Evolutionary conservation across 2,888 invertebrate genomes (phyloP), one percentile per base, ranked within the genome.

Genomic region (Cephus rjabovi): DNA sequence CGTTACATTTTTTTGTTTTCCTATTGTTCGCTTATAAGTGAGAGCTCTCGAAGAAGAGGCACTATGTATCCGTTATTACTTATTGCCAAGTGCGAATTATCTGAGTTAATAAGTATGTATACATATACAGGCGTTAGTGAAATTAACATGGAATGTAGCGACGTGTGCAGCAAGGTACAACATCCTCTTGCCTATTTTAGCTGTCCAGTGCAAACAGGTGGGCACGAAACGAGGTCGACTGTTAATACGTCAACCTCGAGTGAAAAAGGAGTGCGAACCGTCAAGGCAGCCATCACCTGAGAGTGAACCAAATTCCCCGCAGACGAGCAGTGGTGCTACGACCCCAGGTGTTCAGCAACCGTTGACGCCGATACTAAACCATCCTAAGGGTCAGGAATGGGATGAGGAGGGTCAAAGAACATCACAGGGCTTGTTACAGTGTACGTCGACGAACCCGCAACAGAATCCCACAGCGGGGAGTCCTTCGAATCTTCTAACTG

Each of bases 231-330:
- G 95, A 78, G 94, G 94, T 81, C 93, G 95, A 70, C 93, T 95
- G 79, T 91, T 95, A 74, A 95, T 94, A 90, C 93, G 95, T 70
- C 95, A 95, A 85, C 94, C 94, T 31, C 92, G 95, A 74, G 93
- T 95, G 78, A 95, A 95, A 88, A 93, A 94, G 76, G 95, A 95
- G 83, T 93, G 93, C 82, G 95, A 95, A 84, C 91, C 92, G 23
- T 56, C 56, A 6, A 90, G 91, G 80, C 92, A 92, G 76, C 87
- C 91, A 70, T 90, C 92, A 2, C 92, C 92, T 34, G 90, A 90
- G 75, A 88, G 88, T 75, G 92, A 93, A 75, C 89, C 90, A 2
- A 85, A 87, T 11, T 84, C 89, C 82, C 84, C 92, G 4, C 88
- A 86, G 77, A 89, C 87, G 76, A 90, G 78, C 81, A 23, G 23